Base-by-base conservation (phyloP, 1,140 invertebrate species). In the Telenomus remus region DNA sequence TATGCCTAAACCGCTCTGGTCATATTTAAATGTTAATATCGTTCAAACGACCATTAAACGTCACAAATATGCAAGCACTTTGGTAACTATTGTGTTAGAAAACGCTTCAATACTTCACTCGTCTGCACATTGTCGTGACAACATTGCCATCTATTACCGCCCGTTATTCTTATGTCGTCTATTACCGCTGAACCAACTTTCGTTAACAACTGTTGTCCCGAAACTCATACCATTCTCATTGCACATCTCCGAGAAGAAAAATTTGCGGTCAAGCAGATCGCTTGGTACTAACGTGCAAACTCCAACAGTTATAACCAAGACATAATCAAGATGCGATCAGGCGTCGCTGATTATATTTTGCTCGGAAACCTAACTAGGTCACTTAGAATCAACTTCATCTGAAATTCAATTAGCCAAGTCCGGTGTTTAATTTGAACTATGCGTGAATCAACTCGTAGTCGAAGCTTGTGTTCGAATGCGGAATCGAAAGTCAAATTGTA, bases 11-110 rank as follows among this genome's bases (percentile, higher is more conserved):
- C 70, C 72, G 57, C 64, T 69, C 66, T 68, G 42, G 54, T 54
- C 50, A 60, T 74, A 80, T 80, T 80, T 66, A 80, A 68, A 80
- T 80, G 79, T 74, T 80, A 80, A 80, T 80, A 76, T 65, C 57
- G 55, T 61, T 71, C 63, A 78, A 72, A 68, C 72, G 63, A 55
- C 76, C 75, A 78, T 80, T 78, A 80, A 70, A 78, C 70, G 69
- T 78, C 75, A 77, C 75, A 69, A 69, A 77, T 77, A 77, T 72
- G 72, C 75, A 72, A 72, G 66, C 64, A 72, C 75, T 79, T 79
- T 76, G 77, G 72, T 76, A 75, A 72, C 74, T 71, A 27, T 27
- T 60, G 64, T 77, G 75, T 71, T 76, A 71, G 68, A 66, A 76
- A 68, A 76, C 70, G 68, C 63, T 27, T 27, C 72, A 72, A 73